Evolutionary conservation across 2,113 vertebrate species (phyloP).

Genomic region (Hyaena hyaena): DNA sequence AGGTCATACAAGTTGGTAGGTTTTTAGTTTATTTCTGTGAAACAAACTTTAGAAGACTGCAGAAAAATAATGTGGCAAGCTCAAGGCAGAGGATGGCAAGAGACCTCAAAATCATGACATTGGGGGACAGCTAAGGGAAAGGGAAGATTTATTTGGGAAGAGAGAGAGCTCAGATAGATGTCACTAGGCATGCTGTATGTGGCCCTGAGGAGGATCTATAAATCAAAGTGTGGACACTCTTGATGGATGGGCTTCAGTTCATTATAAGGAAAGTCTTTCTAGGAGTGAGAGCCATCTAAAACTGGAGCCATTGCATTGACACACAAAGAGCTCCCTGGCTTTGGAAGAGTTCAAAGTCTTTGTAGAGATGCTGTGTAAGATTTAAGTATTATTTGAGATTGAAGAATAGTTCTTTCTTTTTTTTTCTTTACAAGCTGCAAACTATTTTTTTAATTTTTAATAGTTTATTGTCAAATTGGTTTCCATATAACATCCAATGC

Average conservation of each 20-base stretch:
- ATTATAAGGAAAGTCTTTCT: background rate
- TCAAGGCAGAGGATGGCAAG: background rate
- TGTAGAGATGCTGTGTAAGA: background rate
- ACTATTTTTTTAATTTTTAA: no score
- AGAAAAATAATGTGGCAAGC: background rate
- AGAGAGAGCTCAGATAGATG: background rate
- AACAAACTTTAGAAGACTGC: background rate
- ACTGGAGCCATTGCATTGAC: background rate
- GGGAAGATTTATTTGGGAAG: background rate
- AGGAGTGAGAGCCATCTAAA: background rate
- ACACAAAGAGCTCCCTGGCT: background rate
- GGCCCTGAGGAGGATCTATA: background rate
- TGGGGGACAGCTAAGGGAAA: background rate
- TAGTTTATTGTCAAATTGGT: no score
- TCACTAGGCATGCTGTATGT: background rate
- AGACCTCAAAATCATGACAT: background rate
- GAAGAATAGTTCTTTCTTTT: constrained; percentile 7
- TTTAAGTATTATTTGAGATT: background rate
- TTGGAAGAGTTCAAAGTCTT: background rate
- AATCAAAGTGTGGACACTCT: background rate
- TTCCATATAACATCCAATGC: no score
- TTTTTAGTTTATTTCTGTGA: background rate
- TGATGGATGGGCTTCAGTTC: background rate
- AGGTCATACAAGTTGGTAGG: background rate
- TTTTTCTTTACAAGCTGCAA: no score